These are phyloP conservation scores for Pleuronectes platessa DNA, from an alignment of 2,113 vertebrate species.

Conservation along the genomic window DNA sequence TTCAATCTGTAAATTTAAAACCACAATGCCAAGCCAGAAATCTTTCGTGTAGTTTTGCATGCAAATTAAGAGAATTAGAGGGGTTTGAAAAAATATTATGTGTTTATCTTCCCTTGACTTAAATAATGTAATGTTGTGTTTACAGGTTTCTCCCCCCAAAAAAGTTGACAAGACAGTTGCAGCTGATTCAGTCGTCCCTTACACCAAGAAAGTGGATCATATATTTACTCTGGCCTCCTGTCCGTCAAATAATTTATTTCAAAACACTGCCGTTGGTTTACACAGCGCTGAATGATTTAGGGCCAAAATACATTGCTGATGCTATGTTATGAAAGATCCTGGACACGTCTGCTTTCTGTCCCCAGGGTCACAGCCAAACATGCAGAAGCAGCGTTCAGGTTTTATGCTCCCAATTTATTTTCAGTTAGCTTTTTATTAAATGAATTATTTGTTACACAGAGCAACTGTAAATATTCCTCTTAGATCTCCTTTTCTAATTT, in stretches of 20 bases:
- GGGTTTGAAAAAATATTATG: too few species aligned
- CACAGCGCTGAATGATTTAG: background rate
- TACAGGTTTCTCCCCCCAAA: too few species aligned
- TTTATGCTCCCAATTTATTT: background rate
- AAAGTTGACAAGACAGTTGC: too few species aligned
- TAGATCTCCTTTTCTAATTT: background rate
- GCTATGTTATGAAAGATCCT: background rate
- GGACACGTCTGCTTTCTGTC: background rate
- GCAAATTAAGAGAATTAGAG: too few species aligned
- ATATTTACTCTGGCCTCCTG: background rate
- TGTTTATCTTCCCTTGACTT: background rate
- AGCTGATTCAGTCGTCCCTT: background rate
- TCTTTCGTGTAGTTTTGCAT: background rate
- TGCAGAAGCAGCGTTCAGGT: too few species aligned
- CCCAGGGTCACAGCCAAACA: background rate
- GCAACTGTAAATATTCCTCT: background rate
- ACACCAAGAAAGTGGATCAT: background rate
- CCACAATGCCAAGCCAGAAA: background rate
- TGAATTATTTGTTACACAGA: too few species aligned
- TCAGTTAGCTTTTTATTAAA: too few species aligned
- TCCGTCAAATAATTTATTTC: background rate
- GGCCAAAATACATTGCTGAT: background rate
- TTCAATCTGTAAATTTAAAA: background rate
- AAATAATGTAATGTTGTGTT: background rate
- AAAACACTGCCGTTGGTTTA: background rate